These are phyloP conservation scores for Macrobrachium nipponense DNA, from an alignment of 1,140 invertebrate species.

Conservation along the genomic window DNA sequence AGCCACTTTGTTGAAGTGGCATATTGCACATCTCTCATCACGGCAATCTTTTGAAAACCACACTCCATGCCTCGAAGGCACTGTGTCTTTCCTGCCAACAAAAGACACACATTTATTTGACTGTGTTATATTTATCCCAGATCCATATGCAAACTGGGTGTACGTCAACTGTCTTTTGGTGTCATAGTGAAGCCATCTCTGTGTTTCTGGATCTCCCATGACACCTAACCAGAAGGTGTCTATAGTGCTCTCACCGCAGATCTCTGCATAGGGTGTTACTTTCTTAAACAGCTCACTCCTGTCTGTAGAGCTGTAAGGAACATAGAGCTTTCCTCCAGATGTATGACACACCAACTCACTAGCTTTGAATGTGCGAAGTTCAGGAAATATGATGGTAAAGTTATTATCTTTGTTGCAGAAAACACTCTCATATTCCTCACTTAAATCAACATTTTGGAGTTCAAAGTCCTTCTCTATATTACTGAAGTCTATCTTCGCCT, in stretches of 20 bases:
- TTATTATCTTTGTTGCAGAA: neutral
- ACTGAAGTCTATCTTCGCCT: neutral
- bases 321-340: neutral
- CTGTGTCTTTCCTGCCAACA: neutral
- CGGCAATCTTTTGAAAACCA: neutral
- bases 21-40: neutral
- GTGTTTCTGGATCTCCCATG: neutral
- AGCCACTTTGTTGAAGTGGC: neutral
- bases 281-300: neutral
- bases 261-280: neutral
- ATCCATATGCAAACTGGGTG: neutral
- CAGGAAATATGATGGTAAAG: slow-evolving; percentile 1
- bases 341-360: neutral
- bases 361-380: neutral
- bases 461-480: neutral
- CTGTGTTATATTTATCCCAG: neutral
- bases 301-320: neutral
- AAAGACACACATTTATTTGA: neutral
- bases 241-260: neutral
- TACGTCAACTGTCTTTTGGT: neutral
- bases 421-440: too few relatives aligned
- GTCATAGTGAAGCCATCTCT: neutral
- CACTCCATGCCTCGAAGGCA: neutral
- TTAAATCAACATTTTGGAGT: neutral
- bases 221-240: neutral